These are phyloP conservation scores for Acrossocheilus wenchowensis DNA, from an alignment of 2,797 vertebrate genomes.

Conservation along the genomic window DNA sequence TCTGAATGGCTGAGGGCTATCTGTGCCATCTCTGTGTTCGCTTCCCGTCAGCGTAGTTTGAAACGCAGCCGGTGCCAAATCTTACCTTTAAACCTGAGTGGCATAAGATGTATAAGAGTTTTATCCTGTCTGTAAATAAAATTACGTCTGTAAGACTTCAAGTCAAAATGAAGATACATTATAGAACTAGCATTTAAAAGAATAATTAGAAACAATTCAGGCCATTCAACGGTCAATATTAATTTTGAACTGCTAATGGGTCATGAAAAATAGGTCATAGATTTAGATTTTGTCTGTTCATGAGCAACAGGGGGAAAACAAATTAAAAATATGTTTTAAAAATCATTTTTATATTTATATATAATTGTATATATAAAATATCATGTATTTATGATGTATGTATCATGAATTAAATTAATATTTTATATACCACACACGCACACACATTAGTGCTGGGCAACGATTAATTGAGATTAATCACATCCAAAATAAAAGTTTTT, in stretches of 20 bases:
- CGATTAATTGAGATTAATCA: too few species aligned
- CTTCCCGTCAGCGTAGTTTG: conserved; percentile 50
- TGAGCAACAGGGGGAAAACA: neutral
- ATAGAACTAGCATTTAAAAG: neutral
- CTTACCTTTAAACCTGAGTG: conserved; percentile 30
- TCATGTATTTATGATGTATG: neutral
- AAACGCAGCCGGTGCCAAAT: conserved; percentile 30
- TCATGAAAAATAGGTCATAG: neutral
- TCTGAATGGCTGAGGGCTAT: conserved; percentile 56
- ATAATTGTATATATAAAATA: neutral
- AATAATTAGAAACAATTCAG: neutral
- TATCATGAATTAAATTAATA: neutral
- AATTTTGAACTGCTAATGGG: conserved; percentile 18
- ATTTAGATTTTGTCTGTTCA: neutral
- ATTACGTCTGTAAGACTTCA: neutral
- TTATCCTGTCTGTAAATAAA: neutral
- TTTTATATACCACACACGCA: neutral
- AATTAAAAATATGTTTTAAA: neutral
- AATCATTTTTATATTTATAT: neutral
- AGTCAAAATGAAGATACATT: neutral
- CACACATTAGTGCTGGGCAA: too few species aligned
- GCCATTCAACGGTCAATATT: conserved; percentile 55
- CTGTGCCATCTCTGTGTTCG: conserved; percentile 51
- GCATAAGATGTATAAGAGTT: conserved; percentile 18
- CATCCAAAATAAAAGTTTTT: too few species aligned